These are phyloP conservation scores for Nephrotoma guestfalica DNA, from an alignment of 2,888 invertebrate species.

Conservation along the genomic window DNA sequence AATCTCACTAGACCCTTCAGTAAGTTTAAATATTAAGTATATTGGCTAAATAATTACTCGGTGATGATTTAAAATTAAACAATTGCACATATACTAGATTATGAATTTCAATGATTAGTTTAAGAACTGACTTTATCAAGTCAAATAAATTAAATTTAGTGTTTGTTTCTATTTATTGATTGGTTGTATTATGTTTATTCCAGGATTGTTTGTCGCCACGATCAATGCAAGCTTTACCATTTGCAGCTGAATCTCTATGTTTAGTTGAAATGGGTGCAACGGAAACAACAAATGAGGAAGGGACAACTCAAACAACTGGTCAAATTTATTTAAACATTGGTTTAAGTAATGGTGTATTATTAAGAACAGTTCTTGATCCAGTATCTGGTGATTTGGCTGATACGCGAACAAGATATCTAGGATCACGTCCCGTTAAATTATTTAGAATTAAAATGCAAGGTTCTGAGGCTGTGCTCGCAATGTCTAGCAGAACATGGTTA, in stretches of 20 bases:
- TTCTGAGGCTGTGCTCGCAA: constrained; percentile 90
- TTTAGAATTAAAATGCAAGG: constrained; percentile 94
- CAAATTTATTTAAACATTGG: constrained; percentile 91
- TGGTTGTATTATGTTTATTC: constrained; percentile 25
- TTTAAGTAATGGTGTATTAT: constrained; percentile 85
- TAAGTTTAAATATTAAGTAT: constrained; percentile 25
- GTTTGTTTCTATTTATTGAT: background rate
- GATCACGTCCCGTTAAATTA: constrained; percentile 88
- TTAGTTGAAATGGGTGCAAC: constrained; percentile 84
- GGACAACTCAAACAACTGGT: constrained; percentile 45
- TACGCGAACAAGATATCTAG: constrained; percentile 91
- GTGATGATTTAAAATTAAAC: background rate
- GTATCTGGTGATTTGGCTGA: constrained; percentile 95
- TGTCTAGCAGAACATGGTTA: constrained; percentile 95
- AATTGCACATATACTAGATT: background rate
- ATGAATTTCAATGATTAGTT: constrained; percentile 8
- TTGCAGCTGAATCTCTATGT: constrained; percentile 90
- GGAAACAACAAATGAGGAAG: constrained; percentile 38
- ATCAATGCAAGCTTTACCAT: constrained; percentile 93
- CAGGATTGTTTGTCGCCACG: constrained; percentile 82
- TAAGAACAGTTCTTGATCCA: constrained; percentile 87
- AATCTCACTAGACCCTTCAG: constrained; percentile 85
- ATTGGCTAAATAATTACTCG: constrained; percentile 23
- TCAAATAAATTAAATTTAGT: constrained; percentile 1
- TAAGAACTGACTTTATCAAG: background rate